Base-by-base conservation (phyloP, 2,113 vertebrate genomes). In the Notothenia coriiceps region DNA sequence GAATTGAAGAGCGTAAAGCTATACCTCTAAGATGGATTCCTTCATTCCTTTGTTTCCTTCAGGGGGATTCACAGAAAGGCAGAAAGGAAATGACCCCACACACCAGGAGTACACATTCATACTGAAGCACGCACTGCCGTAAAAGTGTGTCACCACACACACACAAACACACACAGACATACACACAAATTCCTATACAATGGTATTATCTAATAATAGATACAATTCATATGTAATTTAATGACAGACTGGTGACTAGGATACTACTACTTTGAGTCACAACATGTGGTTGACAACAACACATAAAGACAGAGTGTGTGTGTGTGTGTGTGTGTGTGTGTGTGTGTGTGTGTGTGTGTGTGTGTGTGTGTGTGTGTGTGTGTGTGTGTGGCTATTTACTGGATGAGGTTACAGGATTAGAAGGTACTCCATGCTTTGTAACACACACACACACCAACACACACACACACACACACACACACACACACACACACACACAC, bases 81-180 rank as follows among this genome's bases (percentile, higher is more conserved):
- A 64, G 80, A 72, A 63, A 90, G 89, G 87, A 94, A 93, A 92
- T 88, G 74, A 89, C 86, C 73, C 69, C 65, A 83, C 76, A 62
- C 80, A 82, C 87, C 79, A 90, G 83, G 77, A 90, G 88, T 77
- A 92, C 86, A 88, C 49, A 57, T 25, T 74, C 76, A 56, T 60
- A 65, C 84, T 52, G 59, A 9, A 74, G 29, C 47, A 67, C 10
- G 12, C n/a, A 18, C 40, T 52, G 35, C 56, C 49, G 43, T 59
- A 65, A 52, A 79, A 69, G 62, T 79, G 88, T 85, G 65, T 83
- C 75, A 57, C 49, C 33, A 66, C 70, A 72, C n/a, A 35, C 49
- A 35, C 49, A 46, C 65, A 71, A 70, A 69, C 56, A 60, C 46
- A 14, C 44, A 54, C 59, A 70, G 77, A 67, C 67, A 51, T 46